These are phyloP conservation scores for Centropristis striata DNA, from an alignment of 2,113 vertebrate species.

Conservation along the genomic window DNA sequence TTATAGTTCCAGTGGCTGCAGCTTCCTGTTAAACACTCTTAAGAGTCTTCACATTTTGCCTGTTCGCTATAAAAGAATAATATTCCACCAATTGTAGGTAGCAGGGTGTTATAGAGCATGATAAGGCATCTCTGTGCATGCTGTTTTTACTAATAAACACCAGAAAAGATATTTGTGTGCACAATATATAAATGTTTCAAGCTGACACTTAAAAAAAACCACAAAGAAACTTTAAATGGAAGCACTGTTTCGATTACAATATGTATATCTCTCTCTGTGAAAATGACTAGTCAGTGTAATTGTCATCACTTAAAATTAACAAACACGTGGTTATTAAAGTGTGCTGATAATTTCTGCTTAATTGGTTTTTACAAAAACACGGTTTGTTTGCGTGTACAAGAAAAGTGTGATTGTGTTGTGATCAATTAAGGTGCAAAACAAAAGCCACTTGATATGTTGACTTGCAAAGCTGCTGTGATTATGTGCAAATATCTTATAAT, in stretches of 20 bases:
- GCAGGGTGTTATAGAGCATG: constrained; percentile 66
- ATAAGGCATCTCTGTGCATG: constrained; percentile 67
- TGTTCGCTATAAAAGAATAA: constrained; percentile 34
- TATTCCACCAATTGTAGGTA: constrained; percentile 31
- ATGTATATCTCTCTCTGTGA: constrained; percentile 22
- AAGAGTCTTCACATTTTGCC: constrained; percentile 51
- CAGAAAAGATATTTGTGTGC: constrained; percentile 7
- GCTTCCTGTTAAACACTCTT: constrained; percentile 47
- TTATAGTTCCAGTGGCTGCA: constrained; percentile 24
- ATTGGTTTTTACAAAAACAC: constrained; percentile 19
- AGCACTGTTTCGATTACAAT: constrained; percentile 15
- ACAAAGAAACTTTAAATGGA: constrained; percentile 16
- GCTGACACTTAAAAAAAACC: constrained; percentile 2
- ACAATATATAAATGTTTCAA: constrained; percentile 22
- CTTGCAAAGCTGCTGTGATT: constrained; percentile 21
- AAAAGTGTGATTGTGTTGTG: not conserved
- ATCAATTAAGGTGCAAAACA: constrained; percentile 32
- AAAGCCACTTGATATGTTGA: constrained; percentile 19
- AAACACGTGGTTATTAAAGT: not conserved
- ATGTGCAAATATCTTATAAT: constrained; percentile 11
- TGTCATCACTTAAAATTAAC: constrained; percentile 14
- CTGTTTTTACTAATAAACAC: constrained; percentile 46
- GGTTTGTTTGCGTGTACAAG: constrained; percentile 4
- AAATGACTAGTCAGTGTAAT: constrained; percentile 8
- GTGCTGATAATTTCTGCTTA: not conserved